These are phyloP conservation scores for Pyrgus malvae DNA, from an alignment of 2,888 invertebrate genomes.

Conservation along the genomic window DNA sequence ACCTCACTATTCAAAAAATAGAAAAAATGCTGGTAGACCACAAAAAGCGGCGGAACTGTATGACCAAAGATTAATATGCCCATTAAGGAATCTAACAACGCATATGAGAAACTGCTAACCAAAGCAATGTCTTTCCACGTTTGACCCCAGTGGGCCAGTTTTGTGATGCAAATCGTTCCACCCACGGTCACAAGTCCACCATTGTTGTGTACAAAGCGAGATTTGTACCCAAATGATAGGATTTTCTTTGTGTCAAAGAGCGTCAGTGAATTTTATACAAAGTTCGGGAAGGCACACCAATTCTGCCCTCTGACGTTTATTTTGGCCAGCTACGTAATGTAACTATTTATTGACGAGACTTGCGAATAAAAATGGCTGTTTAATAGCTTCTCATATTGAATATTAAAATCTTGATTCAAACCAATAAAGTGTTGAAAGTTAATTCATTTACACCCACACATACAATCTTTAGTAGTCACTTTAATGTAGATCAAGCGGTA, in stretches of 20 bases:
- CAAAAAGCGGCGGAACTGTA: too few species aligned
- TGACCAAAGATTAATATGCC: too few species aligned
- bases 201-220: constrained; percentile 26
- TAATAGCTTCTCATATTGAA: background rate
- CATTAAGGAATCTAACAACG: background rate
- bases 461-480: too few species aligned
- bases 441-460: too few species aligned
- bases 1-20: too few species aligned
- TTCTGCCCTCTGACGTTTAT: constrained; percentile 18
- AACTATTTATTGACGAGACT: constrained; percentile 15
- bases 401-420: background rate
- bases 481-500: too few species aligned
- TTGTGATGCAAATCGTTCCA: constrained; percentile 48
- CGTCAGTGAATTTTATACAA: constrained; percentile 27
- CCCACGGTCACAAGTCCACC: constrained; percentile 17
- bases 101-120: constrained; percentile 32
- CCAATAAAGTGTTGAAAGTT: too few species aligned
- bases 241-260: constrained; percentile 27
- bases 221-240: constrained; percentile 26
- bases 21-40: too few species aligned
- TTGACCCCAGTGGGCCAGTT: constrained; percentile 41
- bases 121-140: constrained; percentile 59
- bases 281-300: constrained; percentile 23
- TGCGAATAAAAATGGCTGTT: background rate
- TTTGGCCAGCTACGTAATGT: constrained; percentile 12